These are phyloP conservation scores for Hirtodrosophila trivittata DNA, from an alignment of 2,888 invertebrate species.

Conservation along the genomic window DNA sequence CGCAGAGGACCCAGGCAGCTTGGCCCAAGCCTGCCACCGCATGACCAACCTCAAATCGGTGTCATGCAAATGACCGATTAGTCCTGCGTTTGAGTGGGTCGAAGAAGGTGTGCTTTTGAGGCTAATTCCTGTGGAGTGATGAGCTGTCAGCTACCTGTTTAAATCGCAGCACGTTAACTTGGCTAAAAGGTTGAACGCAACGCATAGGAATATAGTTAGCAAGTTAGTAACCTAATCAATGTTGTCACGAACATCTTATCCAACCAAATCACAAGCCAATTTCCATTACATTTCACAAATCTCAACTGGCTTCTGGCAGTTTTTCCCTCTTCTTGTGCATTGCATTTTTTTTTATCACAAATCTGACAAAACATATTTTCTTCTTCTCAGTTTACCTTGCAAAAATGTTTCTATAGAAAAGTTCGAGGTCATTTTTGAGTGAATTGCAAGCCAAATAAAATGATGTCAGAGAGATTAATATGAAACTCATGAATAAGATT, in stretches of 20 bases:
- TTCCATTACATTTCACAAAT: neutral
- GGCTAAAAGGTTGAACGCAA: constrained; percentile 11
- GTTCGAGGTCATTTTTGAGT: too few relatives aligned
- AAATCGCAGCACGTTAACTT: constrained; percentile 21
- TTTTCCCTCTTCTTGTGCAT: too few relatives aligned
- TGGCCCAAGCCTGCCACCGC: too few relatives aligned
- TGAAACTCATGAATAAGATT: too few relatives aligned
- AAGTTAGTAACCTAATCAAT: neutral
- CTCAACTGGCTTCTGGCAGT: neutral
- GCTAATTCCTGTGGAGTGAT: constrained; percentile 21
- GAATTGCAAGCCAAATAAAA: too few relatives aligned
- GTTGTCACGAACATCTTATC: neutral
- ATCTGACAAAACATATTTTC: too few relatives aligned
- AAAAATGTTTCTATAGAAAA: too few relatives aligned
- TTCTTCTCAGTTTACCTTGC: too few relatives aligned
- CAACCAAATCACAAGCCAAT: too few relatives aligned
- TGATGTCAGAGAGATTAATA: too few relatives aligned
- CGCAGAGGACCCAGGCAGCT: too few relatives aligned
- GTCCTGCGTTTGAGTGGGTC: constrained; percentile 40
- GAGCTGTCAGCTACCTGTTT: constrained; percentile 30
- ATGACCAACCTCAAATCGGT: constrained; percentile 60
- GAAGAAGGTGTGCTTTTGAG: constrained; percentile 26
- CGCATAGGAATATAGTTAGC: neutral
- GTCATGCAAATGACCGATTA: constrained; percentile 77
- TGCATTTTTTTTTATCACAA: too few relatives aligned